Conservation (phyloP, 1,140 invertebrate genomes). For the Drosophila serrata region DNA sequence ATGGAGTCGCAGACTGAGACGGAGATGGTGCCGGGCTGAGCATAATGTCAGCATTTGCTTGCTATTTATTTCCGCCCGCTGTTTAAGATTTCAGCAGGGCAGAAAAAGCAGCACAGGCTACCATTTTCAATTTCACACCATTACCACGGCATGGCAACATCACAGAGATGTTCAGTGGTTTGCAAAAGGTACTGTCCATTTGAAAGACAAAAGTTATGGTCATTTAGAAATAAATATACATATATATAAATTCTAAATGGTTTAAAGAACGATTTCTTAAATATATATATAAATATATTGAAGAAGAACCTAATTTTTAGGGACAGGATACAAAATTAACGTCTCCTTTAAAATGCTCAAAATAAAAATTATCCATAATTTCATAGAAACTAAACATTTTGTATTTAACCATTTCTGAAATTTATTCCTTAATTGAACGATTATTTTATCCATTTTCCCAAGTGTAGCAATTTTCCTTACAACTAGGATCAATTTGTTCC, state of each 20-base stretch:
- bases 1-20: background rate
- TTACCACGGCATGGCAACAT: constrained; percentile 4
- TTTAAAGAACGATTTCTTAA: background rate
- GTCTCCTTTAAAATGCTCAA: no score
- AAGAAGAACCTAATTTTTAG: no score
- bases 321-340: no score
- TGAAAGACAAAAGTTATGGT: constrained; percentile 9
- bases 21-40: constrained; percentile 34
- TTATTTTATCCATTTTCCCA: background rate
- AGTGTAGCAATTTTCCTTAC: constrained; percentile 18
- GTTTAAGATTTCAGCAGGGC: constrained; percentile 48
- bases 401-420: background rate
- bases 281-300: no score
- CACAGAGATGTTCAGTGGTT: constrained; percentile 33
- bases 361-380: no score
- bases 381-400: background rate
- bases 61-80: constrained; percentile 67
- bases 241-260: background rate
- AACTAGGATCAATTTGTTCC: constrained; percentile 41
- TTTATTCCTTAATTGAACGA: background rate
- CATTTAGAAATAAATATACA: background rate
- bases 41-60: constrained; percentile 60
- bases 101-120: constrained; percentile 1
- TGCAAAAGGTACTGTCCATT: background rate
- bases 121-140: constrained; percentile 61